Base-by-base conservation (phyloP, 2,797 vertebrate species). In the Capromys pilorides region DNA sequence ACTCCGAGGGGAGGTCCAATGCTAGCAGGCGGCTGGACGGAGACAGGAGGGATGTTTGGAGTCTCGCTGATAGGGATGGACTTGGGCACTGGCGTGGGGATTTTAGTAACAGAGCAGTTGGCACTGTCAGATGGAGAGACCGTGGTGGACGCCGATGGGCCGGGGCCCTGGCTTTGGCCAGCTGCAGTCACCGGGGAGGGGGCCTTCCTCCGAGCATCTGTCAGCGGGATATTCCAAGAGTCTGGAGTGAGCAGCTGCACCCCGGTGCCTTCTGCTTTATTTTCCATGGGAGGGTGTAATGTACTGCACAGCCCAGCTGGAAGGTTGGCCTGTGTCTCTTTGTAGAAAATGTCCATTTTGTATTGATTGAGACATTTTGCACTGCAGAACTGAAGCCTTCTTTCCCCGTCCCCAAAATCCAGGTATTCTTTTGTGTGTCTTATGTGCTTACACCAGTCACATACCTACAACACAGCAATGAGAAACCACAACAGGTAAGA, bases 301-400 rank as follows among this genome's bases (percentile, higher is more conserved):
- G 99, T 98, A 98, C 99, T 99, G 98, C 99, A 99, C 97, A 99
- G 98, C 94, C 99, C 99, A 97, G 99, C 99, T 97, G 99, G 99
- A 98, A 99, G 98, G 49, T 99, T 99, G 84, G 99, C 99, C 98
- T 99, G 99, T 88, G 99, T 99, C 98, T 99, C 99, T 98, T 99
- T 99, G 98, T 99, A 99, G 98, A 99, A 99, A 98, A 99, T 99
- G 98, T 99, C 99, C 99, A 99, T 99, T 98, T 99, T 99, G 98
- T 99, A 99, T 97, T 99, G 99, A 98, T 99, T 99, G 97, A 99
- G 99, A 98, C 99, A 99, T 98, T 99, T 99, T 98, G 99, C 99
- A 98, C 99, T 99, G 99, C 99, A 99, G 98, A 99, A 99, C 98
- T 99, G 99, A 98, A 99, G 99, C 98, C 99, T 98, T 97, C 99